These are phyloP conservation scores for Drosophila prolongata DNA, from an alignment of 2,888 invertebrate species.

Conservation along the genomic window DNA sequence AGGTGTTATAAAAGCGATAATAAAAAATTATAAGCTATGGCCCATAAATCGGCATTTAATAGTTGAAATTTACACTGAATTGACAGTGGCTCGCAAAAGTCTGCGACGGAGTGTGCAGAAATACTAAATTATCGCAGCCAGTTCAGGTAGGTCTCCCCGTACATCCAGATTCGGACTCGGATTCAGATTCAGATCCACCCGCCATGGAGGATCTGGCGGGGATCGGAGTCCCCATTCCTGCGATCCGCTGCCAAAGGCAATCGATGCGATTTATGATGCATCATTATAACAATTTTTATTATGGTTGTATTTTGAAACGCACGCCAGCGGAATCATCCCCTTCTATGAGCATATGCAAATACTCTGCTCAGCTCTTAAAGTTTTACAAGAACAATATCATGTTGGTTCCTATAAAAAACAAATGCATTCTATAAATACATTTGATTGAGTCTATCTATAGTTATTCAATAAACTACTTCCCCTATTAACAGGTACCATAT, in stretches of 20 bases:
- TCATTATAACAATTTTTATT: slow-evolving; percentile 73
- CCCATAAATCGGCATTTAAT: slow-evolving; percentile 80
- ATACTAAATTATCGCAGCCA: slow-evolving; percentile 8
- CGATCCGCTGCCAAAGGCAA: slow-evolving; percentile 52
- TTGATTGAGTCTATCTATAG: slow-evolving; percentile 5
- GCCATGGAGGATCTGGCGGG: slow-evolving; percentile 7
- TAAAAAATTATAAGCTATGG: slow-evolving; percentile 79
- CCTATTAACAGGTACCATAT: slow-evolving; percentile 1
- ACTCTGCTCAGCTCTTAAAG: too few species aligned
- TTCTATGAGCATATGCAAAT: neutral
- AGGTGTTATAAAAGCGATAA: slow-evolving; percentile 79
- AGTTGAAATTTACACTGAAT: slow-evolving; percentile 80
- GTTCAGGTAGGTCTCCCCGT: slow-evolving; percentile 15
- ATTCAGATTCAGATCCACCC: slow-evolving; percentile 4
- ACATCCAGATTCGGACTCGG: neutral
- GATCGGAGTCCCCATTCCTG: slow-evolving; percentile 28
- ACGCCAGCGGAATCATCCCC: slow-evolving; percentile 38
- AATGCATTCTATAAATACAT: slow-evolving; percentile 9
- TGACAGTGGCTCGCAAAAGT: slow-evolving; percentile 57
- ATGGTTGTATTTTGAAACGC: slow-evolving; percentile 73
- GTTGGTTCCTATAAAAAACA: neutral
- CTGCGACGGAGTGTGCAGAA: slow-evolving; percentile 11
- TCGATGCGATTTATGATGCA: slow-evolving; percentile 73
- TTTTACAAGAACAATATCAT: too few species aligned
- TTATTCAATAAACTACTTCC: slow-evolving; percentile 3